phyloP scores from a whole-genome alignment of 2,113 vertebrate genomes.

The Nymphicus hollandicus region DNA sequence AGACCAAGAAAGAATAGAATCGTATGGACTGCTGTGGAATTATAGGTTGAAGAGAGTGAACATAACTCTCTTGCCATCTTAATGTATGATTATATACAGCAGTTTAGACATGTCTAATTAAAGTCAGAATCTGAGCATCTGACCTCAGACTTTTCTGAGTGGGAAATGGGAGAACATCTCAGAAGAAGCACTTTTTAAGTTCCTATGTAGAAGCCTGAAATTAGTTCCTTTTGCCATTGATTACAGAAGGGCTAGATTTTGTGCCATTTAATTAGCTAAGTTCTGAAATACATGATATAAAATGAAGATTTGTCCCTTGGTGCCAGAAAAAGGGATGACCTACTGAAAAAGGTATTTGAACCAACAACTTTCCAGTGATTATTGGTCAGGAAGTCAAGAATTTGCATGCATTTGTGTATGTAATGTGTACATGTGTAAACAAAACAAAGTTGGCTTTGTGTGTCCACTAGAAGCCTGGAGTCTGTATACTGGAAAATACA shows the following conservation, averaged over 20 bases:
- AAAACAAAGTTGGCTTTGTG: background rate
- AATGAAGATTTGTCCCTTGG: background rate
- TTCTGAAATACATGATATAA: background rate
- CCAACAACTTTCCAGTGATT: background rate
- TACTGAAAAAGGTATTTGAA: background rate
- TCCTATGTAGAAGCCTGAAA: background rate
- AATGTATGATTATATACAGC: background rate
- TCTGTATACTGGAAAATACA: background rate
- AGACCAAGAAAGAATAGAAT: background rate
- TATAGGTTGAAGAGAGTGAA: background rate
- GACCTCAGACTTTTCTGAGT: background rate
- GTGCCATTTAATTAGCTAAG: background rate
- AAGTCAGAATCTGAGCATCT: background rate
- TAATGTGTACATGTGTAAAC: background rate
- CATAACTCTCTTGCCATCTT: background rate
- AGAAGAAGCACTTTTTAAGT: background rate
- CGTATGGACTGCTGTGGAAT: background rate
- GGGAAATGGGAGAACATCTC: background rate
- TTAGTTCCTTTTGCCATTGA: background rate
- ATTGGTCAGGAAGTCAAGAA: background rate
- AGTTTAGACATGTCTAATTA: background rate
- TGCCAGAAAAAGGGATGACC: background rate
- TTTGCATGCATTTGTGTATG: background rate
- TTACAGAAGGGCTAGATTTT: background rate
- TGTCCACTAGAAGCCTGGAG: background rate